Evolutionary conservation across 37 sponge, comb jelly and placozoan genomes (phyloP).

Genomic region (Sycon ciliatum): DNA sequence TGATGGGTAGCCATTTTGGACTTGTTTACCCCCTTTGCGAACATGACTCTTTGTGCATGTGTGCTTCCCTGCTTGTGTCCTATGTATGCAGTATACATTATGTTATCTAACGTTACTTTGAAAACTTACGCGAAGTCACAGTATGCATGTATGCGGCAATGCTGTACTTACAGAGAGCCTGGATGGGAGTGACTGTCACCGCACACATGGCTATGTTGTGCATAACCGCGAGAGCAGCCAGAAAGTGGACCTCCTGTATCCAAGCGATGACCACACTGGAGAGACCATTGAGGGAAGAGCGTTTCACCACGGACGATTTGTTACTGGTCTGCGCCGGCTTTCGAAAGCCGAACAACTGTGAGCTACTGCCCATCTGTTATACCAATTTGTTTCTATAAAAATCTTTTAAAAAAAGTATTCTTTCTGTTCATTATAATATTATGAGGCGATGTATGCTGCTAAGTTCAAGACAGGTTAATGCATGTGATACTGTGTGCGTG

Average conservation of each 20-base stretch:
- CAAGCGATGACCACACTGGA: constrained; percentile 18
- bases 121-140: too few species aligned
- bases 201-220: constrained; percentile 62
- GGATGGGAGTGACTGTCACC: constrained; percentile 56
- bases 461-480: too few species aligned
- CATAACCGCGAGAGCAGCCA: constrained; percentile 43
- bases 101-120: too few species aligned
- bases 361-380: too few species aligned
- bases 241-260: constrained; percentile 52
- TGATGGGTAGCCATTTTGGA: too few species aligned
- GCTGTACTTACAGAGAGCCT: constrained; percentile 36
- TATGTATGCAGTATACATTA: background rate
- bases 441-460: too few species aligned
- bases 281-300: constrained; percentile 49
- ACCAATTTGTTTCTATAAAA: too few species aligned
- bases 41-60: background rate
- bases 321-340: constrained; percentile 54
- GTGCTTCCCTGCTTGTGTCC: background rate
- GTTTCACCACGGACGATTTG: constrained; percentile 82
- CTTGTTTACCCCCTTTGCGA: background rate
- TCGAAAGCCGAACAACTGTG: too few species aligned
- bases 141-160: too few species aligned
- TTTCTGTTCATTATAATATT: too few species aligned
- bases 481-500: too few species aligned
- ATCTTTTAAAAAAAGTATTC: too few species aligned